Percentiles rank a stretch among this genome's conserved stretches.
phyloP scores from a whole-genome alignment of 2,888 invertebrate species.

The Agriopis aurantiaria region DNA sequence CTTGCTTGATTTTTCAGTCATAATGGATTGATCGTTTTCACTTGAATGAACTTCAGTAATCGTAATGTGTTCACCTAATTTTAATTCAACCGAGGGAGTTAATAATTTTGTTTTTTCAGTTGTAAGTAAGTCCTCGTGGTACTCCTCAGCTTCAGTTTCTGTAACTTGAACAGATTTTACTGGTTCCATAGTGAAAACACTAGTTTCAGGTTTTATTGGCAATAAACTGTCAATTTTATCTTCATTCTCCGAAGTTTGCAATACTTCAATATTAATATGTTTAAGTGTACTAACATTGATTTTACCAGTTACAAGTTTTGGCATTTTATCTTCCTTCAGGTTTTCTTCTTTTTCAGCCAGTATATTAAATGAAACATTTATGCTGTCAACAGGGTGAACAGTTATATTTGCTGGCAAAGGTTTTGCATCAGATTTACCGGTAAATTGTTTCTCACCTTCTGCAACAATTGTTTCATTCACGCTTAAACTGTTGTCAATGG shows the following conservation, averaged over 20 bases:
- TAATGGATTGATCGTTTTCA: constrained; percentile 74
- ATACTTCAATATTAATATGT: constrained; percentile 63
- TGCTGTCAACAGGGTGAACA: constrained; percentile 74
- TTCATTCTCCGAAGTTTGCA: constrained; percentile 61
- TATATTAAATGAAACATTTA: constrained; percentile 62
- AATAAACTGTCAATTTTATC: constrained; percentile 46
- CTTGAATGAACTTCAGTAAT: constrained; percentile 80
- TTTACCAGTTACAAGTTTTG: constrained; percentile 53
- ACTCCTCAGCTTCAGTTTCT: constrained; percentile 81
- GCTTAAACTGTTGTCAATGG: constrained; percentile 53
- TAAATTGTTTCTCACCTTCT: constrained; percentile 61
- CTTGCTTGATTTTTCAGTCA: constrained; percentile 41
- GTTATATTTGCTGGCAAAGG: constrained; percentile 68
- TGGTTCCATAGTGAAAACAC: constrained; percentile 56
- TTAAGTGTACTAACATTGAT: constrained; percentile 56
- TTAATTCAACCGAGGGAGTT: constrained; percentile 54
- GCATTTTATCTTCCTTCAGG: constrained; percentile 49
- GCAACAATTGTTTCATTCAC: constrained; percentile 62
- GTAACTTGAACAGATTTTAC: constrained; percentile 67
- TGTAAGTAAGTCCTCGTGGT: constrained; percentile 52
- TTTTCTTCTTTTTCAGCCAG: constrained; percentile 63
- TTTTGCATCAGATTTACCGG: constrained; percentile 51
- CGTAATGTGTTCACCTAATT: constrained; percentile 77
- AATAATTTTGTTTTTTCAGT: constrained; percentile 46
- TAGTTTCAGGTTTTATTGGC: constrained; percentile 49